Conservation (phyloP, 2,797 vertebrate genomes). For the Leuciscus waleckii region DNA sequence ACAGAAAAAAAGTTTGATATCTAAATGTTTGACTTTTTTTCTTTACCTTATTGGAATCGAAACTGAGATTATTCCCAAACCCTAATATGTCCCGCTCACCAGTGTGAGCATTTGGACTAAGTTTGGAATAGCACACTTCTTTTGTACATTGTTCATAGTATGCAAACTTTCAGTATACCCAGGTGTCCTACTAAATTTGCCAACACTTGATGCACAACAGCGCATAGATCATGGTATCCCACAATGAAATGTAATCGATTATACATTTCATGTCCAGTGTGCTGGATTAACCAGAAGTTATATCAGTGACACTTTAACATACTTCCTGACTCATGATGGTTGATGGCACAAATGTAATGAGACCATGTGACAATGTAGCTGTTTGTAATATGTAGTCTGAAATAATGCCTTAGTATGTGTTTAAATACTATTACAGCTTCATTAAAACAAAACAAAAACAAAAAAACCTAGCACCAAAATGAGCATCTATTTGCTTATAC, state of each 20-base stretch:
- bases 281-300: slow-evolving; percentile 6
- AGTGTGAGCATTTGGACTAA: background rate
- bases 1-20: too few species aligned
- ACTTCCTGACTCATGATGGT: background rate
- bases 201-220: background rate
- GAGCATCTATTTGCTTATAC: background rate
- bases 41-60: too few species aligned
- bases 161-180: background rate
- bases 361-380: background rate
- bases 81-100: too few species aligned
- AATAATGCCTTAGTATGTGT: background rate
- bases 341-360: background rate
- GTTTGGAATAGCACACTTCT: background rate
- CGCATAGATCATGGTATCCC: background rate
- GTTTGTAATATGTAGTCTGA: background rate
- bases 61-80: too few species aligned
- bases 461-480: slow-evolving; percentile 1
- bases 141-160: background rate
- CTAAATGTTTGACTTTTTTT: too few species aligned
- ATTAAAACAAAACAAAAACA: background rate
- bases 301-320: background rate
- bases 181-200: background rate
- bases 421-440: background rate
- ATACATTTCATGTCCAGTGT: background rate
- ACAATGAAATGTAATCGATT: background rate